A percentile compares a stretch with the other conserved stretches of the same genome.
These are phyloP conservation scores for Felis catus DNA, from an alignment of 2,113 vertebrate genomes.

Conservation along the genomic window DNA sequence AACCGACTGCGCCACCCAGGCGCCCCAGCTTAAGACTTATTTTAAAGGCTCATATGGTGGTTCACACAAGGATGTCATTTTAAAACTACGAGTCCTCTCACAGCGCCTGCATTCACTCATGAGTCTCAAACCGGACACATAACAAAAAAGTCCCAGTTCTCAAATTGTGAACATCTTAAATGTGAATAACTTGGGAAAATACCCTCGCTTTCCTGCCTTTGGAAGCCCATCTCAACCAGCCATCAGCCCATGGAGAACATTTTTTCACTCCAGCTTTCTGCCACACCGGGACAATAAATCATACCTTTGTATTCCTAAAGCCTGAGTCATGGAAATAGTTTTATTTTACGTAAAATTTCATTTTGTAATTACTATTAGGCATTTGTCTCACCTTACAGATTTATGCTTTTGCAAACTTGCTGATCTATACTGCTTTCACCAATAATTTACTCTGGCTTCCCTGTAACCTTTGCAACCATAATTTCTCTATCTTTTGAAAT, in stretches of 20 bases:
- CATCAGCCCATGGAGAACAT: not conserved
- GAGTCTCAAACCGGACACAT: not conserved
- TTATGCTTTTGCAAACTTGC: not conserved
- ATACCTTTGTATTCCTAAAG: not conserved
- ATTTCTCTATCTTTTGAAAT: not conserved
- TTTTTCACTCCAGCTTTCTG: not conserved
- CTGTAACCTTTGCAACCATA: not conserved
- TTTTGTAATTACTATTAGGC: slow-evolving; percentile 29
- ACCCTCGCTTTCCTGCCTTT: not conserved
- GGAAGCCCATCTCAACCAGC: not conserved
- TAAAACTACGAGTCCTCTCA: not conserved
- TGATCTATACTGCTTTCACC: not conserved
- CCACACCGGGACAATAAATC: not conserved
- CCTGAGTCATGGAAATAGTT: not conserved
- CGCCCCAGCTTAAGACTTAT: not conserved
- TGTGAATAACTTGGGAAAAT: not conserved
- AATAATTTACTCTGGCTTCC: not conserved
- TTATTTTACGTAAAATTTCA: slow-evolving; percentile 35
- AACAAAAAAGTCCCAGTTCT: not conserved
- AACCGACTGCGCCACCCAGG: too few relatives aligned
- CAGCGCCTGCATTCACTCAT: not conserved
- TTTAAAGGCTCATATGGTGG: not conserved
- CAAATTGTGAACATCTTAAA: not conserved
- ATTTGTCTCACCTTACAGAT: not conserved
- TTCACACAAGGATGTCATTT: not conserved